A percentile compares a stretch with the other conserved stretches of the same genome.
These are phyloP conservation scores for human DNA, from an alignment of 2,113 vertebrate species.

Conservation along the genomic window GRCh38 chrX:14802001-14802500, in stretches of 20 bases:
- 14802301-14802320: background rate
- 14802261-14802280: background rate
- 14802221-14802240: background rate
- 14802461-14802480: background rate
- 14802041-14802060: background rate
- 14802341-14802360: background rate
- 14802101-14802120: background rate
- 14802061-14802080: background rate
- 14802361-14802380: background rate
- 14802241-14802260: background rate
- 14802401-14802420: background rate
- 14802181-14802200: slow-evolving; percentile 24
- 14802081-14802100: background rate
- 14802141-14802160: background rate
- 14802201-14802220: background rate
- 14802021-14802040: background rate
- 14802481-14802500: slow-evolving; percentile 21
- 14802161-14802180: slow-evolving; percentile 23
- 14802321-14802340: background rate
- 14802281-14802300: background rate
- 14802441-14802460: background rate
- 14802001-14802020: background rate
- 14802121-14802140: background rate
- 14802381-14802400: background rate
- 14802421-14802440: background rate